A percentile compares a stretch with the other conserved stretches of the same genome.
Conservation (phyloP, 2,888 invertebrate genomes). For the Argyresthia goedartella region DNA sequence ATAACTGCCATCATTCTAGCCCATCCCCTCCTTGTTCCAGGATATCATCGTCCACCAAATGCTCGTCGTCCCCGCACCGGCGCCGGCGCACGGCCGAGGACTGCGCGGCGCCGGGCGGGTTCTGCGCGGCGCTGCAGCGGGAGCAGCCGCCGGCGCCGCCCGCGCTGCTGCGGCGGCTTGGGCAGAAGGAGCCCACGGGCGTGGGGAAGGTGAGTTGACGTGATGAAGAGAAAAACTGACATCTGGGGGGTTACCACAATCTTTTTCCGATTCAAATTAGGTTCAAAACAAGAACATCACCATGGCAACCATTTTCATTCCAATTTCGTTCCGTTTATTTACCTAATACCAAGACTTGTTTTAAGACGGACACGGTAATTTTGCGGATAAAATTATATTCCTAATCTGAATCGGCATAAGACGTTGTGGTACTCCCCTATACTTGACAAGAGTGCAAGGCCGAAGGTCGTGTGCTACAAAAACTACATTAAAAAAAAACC, state of each 20-base stretch:
- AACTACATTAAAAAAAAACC: too few relatives aligned
- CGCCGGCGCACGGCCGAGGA: conserved; percentile 59
- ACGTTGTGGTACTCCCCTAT: too few relatives aligned
- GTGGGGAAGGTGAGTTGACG: conserved; percentile 80
- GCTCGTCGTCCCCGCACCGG: conserved; percentile 72
- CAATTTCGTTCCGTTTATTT: too few relatives aligned
- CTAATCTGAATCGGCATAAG: too few relatives aligned
- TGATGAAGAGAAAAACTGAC: too few relatives aligned
- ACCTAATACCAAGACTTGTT: too few relatives aligned
- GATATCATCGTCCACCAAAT: conserved; percentile 61
- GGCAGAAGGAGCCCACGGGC: conserved; percentile 83
- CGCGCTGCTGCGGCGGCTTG: conserved; percentile 79
- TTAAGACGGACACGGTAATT: too few relatives aligned
- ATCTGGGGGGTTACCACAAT: too few relatives aligned
- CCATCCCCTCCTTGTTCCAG: conserved; percentile 48
- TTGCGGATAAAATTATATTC: too few relatives aligned
- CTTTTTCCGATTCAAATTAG: too few relatives aligned
- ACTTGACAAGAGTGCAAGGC: neutral
- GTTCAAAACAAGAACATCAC: too few relatives aligned
- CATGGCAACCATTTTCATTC: too few relatives aligned
- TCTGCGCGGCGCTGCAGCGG: conserved; percentile 78
- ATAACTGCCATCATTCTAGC: neutral
- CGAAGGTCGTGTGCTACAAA: neutral
- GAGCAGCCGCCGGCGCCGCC: conserved; percentile 85
- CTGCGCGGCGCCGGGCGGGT: conserved; percentile 65